Evolutionary conservation across 37 sponge, comb jelly and placozoan species (phyloP), one percentile per base, ranked within the genome.

Genomic region (Crambe crambe): DNA sequence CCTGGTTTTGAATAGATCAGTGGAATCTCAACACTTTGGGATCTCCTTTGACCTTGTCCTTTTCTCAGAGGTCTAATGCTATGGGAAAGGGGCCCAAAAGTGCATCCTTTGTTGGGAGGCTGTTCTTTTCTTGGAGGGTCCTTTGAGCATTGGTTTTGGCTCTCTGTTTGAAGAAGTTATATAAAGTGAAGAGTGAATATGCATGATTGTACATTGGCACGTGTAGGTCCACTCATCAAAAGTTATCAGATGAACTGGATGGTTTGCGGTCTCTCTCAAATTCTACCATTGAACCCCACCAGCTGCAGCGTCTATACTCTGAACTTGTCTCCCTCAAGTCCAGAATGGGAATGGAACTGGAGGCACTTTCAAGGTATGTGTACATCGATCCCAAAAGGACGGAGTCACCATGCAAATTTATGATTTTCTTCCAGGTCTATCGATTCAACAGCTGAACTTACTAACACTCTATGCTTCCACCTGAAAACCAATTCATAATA

Each of bases 261-360:
- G 26, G 58, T 2, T 58, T 75, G 27, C 70, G 57, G 22, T 57
- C 54, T 40, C 69, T 75, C 20, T 22, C 68, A 27, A 21, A 54
- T 30, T 73, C 83, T 10, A 51, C 56, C 1, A 34, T 57, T 1
- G 82, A 82, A 25, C 73, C 73, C 1, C 17, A 39, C 6, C 44
- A 62, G 36, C 74, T 82, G 2, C 43, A 82, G 22, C 31, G 23
- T 40, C 41, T 84, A 20, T 75, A 41, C 25, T 56, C 77, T 30
- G 77, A 84, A 31, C 10, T 84, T 30, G 77, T 76, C 38, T 37
- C 73, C 0, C 57, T 79, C 26, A 31, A 17, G 20, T 51, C 86
- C 1, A 61, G 51, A 34, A 56, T 87, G 69, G 66, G 78, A 8
- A 69, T 76, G 76, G 88, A 87, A 58, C 27, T 87, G 61, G 88